These are phyloP conservation scores for Pangasius krempfi DNA, from an alignment of 2,797 vertebrate genomes.

Conservation along the genomic window DNA sequence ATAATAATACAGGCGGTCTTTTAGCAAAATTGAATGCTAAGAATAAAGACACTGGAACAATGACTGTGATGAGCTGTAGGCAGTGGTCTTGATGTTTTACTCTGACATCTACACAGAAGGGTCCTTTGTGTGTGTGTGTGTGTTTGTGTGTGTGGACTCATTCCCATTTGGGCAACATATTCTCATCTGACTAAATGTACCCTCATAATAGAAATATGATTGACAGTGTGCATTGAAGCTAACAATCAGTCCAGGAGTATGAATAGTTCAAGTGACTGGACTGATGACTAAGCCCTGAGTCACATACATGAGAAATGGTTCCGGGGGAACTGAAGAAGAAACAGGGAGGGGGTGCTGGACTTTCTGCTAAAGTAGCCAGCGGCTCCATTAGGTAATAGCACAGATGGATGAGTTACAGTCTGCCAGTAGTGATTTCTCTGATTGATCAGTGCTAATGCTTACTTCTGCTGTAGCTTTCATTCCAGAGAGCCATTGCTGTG, in stretches of 20 bases:
- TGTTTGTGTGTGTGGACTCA: background rate
- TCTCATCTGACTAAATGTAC: background rate
- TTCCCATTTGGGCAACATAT: background rate
- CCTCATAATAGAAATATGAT: slow-evolving; percentile 3
- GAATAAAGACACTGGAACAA: slow-evolving; percentile 6
- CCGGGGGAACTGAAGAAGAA: slow-evolving; percentile 52
- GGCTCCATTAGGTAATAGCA: slow-evolving; percentile 75
- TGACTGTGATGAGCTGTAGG: slow-evolving; percentile 12
- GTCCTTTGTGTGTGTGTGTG: background rate
- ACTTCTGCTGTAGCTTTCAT: slow-evolving; percentile 31
- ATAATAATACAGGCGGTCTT: slow-evolving; percentile 39
- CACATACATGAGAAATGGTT: slow-evolving; percentile 46
- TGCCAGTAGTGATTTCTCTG: slow-evolving; percentile 54
- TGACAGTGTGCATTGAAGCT: slow-evolving; percentile 4
- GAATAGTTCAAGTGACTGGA: slow-evolving; percentile 1
- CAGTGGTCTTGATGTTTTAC: background rate
- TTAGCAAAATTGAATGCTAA: slow-evolving; percentile 37
- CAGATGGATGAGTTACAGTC: slow-evolving; percentile 48
- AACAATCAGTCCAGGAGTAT: background rate
- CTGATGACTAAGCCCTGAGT: slow-evolving; percentile 43
- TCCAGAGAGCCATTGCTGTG: slow-evolving; percentile 7
- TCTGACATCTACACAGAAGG: background rate
- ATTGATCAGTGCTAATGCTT: slow-evolving; percentile 58
- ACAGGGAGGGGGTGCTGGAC: background rate
- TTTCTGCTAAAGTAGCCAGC: slow-evolving; percentile 47